These are phyloP conservation scores for Tamias sibiricus DNA, from an alignment of 2,113 vertebrate species.

Conservation along the genomic window DNA sequence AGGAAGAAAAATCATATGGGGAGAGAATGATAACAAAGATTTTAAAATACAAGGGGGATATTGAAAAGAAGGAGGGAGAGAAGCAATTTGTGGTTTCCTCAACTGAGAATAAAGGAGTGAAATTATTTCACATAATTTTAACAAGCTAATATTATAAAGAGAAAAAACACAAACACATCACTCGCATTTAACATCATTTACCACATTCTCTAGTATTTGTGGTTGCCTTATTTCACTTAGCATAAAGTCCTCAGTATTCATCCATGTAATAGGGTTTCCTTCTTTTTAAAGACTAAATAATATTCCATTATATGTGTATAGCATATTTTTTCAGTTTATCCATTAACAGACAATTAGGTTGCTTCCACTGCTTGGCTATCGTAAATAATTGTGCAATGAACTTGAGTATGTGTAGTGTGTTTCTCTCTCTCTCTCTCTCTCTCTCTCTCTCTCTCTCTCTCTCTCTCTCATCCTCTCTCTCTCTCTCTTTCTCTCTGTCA, in stretches of 20 bases:
- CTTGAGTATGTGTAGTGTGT: background rate
- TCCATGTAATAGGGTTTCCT: background rate
- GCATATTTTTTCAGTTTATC: background rate
- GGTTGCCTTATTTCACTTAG: constrained; percentile 5
- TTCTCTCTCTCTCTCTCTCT: too few species aligned
- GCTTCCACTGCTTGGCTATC: background rate
- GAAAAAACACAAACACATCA: background rate
- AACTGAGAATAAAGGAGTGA: background rate
- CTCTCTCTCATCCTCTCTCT: too few species aligned
- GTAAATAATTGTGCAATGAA: background rate
- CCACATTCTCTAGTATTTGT: background rate
- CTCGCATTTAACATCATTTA: background rate
- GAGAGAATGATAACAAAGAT: background rate
- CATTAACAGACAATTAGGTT: background rate
- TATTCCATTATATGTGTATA: background rate
- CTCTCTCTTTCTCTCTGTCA: too few species aligned
- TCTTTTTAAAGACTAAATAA: background rate
- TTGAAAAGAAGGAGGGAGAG: background rate
- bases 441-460: too few species aligned
- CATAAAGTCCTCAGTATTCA: background rate
- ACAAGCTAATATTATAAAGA: background rate
- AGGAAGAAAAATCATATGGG: background rate
- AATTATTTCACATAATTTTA: constrained; percentile 26
- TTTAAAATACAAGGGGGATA: background rate
- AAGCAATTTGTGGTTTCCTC: background rate